Percentiles rank a stretch among this genome's conserved stretches.
These are phyloP conservation scores for Poicephalus meyeri DNA, from an alignment of 2,113 vertebrate species.

Conservation along the genomic window DNA sequence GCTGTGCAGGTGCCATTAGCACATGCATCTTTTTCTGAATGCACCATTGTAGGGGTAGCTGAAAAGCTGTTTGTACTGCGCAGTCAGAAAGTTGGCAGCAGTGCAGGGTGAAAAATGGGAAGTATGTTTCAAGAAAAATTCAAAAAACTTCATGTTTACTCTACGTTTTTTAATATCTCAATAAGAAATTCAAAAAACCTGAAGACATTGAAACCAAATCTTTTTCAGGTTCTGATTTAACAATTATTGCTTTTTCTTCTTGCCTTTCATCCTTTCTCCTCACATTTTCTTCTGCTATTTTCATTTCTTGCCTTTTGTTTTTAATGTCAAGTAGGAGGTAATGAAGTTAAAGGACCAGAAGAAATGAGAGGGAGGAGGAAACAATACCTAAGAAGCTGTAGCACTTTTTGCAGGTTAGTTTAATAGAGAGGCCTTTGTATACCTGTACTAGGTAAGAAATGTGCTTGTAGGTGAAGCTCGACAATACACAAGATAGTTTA, in stretches of 20 bases:
- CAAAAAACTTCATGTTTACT: constrained; percentile 11
- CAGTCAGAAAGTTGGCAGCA: constrained; percentile 53
- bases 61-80: constrained; percentile 63
- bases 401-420: neutral
- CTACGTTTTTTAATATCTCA: constrained; percentile 9
- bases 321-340: neutral
- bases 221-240: constrained; percentile 4
- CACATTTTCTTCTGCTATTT: neutral
- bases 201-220: neutral
- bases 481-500: neutral
- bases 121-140: constrained; percentile 57
- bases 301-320: neutral
- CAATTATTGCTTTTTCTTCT: neutral
- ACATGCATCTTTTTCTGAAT: constrained; percentile 64
- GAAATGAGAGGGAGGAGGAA: neutral
- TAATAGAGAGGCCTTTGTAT: neutral
- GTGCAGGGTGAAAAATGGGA: constrained; percentile 51
- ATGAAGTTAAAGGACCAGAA: neutral
- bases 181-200: neutral
- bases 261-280: neutral
- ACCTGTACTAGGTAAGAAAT: neutral
- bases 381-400: neutral
- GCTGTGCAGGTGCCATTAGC: constrained; percentile 59
- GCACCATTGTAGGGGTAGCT: constrained; percentile 50
- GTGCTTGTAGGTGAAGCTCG: neutral